A percentile compares a stretch with the other conserved stretches of the same genome.
phyloP scores from a whole-genome alignment of 2,888 invertebrate species.

The Plagiodera versicolora region DNA sequence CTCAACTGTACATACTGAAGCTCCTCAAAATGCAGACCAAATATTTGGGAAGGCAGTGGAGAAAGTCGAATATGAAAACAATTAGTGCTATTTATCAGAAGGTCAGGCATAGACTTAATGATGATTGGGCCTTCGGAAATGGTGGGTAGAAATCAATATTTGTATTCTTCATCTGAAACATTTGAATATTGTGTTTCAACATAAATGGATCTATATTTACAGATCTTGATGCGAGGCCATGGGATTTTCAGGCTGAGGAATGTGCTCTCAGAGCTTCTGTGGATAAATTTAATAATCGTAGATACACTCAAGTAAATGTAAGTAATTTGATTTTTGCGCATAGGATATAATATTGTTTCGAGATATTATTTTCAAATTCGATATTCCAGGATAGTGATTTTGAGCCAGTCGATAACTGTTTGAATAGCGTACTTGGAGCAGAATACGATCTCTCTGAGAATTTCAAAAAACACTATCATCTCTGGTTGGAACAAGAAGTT shows the following conservation, averaged over 20 bases:
- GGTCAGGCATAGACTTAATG: constrained; percentile 92
- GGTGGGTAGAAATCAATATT: constrained; percentile 54
- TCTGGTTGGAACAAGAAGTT: constrained; percentile 97
- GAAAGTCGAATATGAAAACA: constrained; percentile 99
- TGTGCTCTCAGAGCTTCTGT: constrained; percentile 91
- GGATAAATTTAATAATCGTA: constrained; percentile 92
- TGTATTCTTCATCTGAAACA: too few species aligned
- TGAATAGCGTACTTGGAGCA: constrained; percentile 78
- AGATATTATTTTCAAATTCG: neutral
- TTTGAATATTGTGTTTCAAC: neutral
- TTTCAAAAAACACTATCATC: constrained; percentile 89
- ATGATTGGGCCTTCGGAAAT: constrained; percentile 99
- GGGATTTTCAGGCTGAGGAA: constrained; percentile 98
- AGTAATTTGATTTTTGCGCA: constrained; percentile 21
- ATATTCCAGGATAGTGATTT: constrained; percentile 60
- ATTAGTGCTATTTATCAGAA: constrained; percentile 99
- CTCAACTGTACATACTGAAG: constrained; percentile 97
- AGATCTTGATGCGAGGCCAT: constrained; percentile 95
- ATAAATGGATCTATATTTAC: constrained; percentile 17
- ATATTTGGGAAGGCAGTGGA: constrained; percentile 97
- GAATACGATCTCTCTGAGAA: constrained; percentile 85
- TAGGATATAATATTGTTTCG: too few species aligned
- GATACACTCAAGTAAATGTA: constrained; percentile 63
- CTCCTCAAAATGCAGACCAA: constrained; percentile 99
- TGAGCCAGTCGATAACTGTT: constrained; percentile 75